phyloP scores from a whole-genome alignment of 2,113 vertebrate species.

The Gallinago jamesoni region DNA sequence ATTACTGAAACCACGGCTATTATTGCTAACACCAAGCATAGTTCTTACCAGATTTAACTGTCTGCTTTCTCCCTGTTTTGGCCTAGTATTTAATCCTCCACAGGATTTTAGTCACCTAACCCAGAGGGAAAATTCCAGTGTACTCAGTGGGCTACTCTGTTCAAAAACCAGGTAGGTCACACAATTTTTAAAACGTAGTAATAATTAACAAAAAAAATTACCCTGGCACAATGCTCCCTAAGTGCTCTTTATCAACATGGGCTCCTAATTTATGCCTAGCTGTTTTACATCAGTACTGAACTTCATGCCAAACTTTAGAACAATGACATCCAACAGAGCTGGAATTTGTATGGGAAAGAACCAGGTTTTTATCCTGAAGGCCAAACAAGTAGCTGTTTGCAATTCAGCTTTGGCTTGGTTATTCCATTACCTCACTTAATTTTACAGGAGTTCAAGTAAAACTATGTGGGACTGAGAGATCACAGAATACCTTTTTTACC shows the following conservation, averaged over 20 bases:
- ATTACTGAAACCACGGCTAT: not conserved
- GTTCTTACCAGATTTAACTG: not conserved
- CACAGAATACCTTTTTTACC: not conserved
- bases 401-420: conserved; percentile 21
- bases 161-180: not conserved
- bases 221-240: not conserved
- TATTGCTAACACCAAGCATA: not conserved
- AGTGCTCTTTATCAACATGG: not conserved
- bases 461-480: not conserved
- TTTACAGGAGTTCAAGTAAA: conserved; percentile 14
- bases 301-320: conserved; percentile 15
- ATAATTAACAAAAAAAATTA: not conserved
- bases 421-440: not conserved
- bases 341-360: conserved; percentile 27
- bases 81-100: not conserved
- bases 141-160: not conserved
- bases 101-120: not conserved
- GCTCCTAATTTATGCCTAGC: conserved; percentile 5
- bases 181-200: not conserved
- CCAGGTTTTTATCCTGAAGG: conserved; percentile 24
- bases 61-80: not conserved
- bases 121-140: not conserved
- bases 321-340: conserved; percentile 33
- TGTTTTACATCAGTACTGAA: conserved; percentile 21
- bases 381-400: conserved; percentile 52